phyloP scores from a whole-genome alignment of 2,888 invertebrate genomes.

The Nowickia ferox region DNA sequence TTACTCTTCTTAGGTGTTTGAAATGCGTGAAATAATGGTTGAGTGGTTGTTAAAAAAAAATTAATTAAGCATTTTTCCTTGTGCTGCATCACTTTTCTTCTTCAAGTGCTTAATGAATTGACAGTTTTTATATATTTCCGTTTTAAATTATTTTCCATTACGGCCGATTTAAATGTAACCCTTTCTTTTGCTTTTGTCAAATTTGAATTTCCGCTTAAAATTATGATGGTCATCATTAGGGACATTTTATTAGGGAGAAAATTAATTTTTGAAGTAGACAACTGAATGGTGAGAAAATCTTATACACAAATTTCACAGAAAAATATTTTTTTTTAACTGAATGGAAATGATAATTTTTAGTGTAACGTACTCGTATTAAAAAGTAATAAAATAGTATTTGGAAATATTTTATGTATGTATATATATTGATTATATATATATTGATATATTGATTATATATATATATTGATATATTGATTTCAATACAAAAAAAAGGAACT shows the following conservation, averaged over 20 bases:
- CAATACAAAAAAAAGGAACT: too few species aligned
- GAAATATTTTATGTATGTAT: too few species aligned
- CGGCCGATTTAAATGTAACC: slow-evolving; percentile 24
- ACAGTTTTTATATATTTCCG: slow-evolving; percentile 54
- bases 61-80: slow-evolving; percentile 23
- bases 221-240: slow-evolving; percentile 33
- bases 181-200: slow-evolving; percentile 18
- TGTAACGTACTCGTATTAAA: too few species aligned
- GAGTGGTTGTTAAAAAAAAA: slow-evolving; percentile 1
- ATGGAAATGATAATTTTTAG: too few species aligned
- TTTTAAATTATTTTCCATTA: slow-evolving; percentile 31
- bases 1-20: not conserved
- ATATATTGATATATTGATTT: too few species aligned
- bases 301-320: slow-evolving; percentile 20
- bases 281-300: slow-evolving; percentile 40
- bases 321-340: too few species aligned
- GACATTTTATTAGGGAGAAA: not conserved
- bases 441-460: too few species aligned
- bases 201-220: slow-evolving; percentile 37
- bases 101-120: slow-evolving; percentile 62
- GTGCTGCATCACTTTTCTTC: slow-evolving; percentile 24
- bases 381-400: too few species aligned
- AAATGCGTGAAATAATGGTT: not conserved
- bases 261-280: not conserved
- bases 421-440: too few species aligned